phyloP scores from a whole-genome alignment of 2,113 vertebrate genomes.

The Leptobrachium ailaonicum region DNA sequence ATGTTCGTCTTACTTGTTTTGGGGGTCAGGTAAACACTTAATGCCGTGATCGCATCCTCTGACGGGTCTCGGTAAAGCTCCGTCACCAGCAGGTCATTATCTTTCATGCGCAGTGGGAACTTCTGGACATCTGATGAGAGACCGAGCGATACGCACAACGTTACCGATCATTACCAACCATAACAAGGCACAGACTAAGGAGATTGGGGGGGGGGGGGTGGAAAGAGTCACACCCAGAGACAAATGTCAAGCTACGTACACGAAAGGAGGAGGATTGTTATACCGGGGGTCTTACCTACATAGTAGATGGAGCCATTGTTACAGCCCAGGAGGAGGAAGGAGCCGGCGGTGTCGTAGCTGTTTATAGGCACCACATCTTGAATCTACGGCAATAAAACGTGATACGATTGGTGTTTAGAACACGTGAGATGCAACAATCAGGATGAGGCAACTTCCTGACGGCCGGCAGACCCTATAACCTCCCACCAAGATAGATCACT shows the following conservation, averaged over 20 bases:
- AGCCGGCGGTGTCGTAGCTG: constrained; percentile 87
- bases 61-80: constrained; percentile 88
- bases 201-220: too few species aligned
- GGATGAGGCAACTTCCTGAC: too few species aligned
- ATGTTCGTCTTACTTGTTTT: constrained; percentile 77
- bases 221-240: too few species aligned
- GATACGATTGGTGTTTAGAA: too few species aligned
- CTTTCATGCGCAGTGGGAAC: constrained; percentile 89
- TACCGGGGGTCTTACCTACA: constrained; percentile 71
- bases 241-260: too few species aligned
- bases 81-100: constrained; percentile 88
- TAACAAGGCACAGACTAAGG: too few species aligned
- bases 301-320: constrained; percentile 92
- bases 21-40: constrained; percentile 90
- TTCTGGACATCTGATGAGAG: constrained; percentile 82
- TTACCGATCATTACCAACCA: too few species aligned
- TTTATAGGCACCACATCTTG: constrained; percentile 92
- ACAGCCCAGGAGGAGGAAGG: constrained; percentile 88
- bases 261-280: too few species aligned
- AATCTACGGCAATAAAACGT: constrained; percentile 64
- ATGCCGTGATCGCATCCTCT: constrained; percentile 85
- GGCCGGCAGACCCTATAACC: too few species aligned
- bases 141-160: neutral
- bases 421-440: too few species aligned
- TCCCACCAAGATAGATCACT: too few species aligned